Percentiles rank a stretch among this genome's conserved stretches.
These are phyloP conservation scores for Mythimna ferrago DNA, from an alignment of 2,888 invertebrate species.

Conservation along the genomic window DNA sequence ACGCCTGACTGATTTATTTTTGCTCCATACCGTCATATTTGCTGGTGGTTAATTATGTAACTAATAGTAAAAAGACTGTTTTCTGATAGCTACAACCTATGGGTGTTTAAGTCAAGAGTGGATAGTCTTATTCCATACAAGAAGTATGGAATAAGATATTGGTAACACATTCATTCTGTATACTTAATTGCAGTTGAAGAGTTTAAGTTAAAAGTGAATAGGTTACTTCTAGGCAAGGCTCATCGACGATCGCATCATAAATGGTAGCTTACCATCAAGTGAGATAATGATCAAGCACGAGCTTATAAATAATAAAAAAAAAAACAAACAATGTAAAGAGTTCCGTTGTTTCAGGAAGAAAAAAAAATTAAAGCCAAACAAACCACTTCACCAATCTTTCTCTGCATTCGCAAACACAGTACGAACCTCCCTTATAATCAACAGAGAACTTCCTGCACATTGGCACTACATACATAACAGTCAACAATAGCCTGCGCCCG, in stretches of 20 bases:
- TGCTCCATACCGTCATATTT: neutral
- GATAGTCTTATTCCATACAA: too few relatives aligned
- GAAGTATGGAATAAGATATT: too few relatives aligned
- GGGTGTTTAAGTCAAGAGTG: too few relatives aligned
- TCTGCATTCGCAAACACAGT: too few relatives aligned
- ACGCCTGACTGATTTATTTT: neutral
- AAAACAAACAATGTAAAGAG: neutral
- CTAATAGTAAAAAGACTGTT: neutral
- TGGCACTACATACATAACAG: conserved; percentile 39
- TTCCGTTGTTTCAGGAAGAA: neutral
- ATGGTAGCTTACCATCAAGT: too few relatives aligned
- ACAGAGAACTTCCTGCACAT: conserved; percentile 37
- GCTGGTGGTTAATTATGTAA: neutral
- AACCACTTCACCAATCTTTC: conserved; percentile 21
- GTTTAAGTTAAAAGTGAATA: too few relatives aligned
- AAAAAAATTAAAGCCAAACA: conserved; percentile 2
- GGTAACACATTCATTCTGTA: too few relatives aligned
- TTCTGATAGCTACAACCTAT: too few relatives aligned
- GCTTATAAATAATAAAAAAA: too few relatives aligned
- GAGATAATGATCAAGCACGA: too few relatives aligned
- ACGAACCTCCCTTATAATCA: conserved; percentile 36
- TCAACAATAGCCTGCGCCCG: conserved; percentile 63
- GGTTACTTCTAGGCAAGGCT: neutral
- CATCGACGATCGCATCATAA: too few relatives aligned
- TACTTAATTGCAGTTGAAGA: too few relatives aligned